Base-by-base conservation (phyloP, 2,888 invertebrate genomes). In the Beris chalybata region DNA sequence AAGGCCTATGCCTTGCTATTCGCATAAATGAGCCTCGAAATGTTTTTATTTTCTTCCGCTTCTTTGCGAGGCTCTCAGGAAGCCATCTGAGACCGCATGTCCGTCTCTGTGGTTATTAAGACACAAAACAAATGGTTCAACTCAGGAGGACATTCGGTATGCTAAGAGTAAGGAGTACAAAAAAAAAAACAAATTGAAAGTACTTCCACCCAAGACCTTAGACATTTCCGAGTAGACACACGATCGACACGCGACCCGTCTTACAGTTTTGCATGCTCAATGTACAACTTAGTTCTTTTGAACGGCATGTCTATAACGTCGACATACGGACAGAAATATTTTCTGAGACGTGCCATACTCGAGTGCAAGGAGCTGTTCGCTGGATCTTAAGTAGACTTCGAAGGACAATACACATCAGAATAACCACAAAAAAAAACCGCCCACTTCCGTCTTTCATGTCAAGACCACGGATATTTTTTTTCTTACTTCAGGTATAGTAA, bases 181-280 rank as follows among this genome's bases (percentile, higher is more conserved):
- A 47, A 13, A 15, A 47, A 47, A 47, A 13, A 47, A 13, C n/a
- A 47, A n/a, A 15, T 11, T 5, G 4, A 47, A 47, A 12, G 15
- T 50, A 13, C 50, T 50, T 50, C 50, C 50, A 50, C 9, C 50
- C 50, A 50, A 29, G 50, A 50, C 29, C 9, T 50, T 50, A 22
- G 38, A 38, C 38, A 38, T 38, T 38, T 38, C 38, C 53, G 13
- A 30, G 61, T 55, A 63, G 69, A 66, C 69, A 64, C 69, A 69
- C 69, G 69, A 55, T 50, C 50, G 59, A 66, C 69, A 69, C 69
- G 66, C 66, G 69, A 69, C 69, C 50, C 58, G 29, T 59, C 64
- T 58, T 58, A 52, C 54, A 56, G 48, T 54, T 61, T 61, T 38
- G 30, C 50, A 11, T 30, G 12, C 12, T n/a, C 38, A 31, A 47